Base-by-base conservation (phyloP, 2,113 vertebrate species). In the Leptosomus discolor region DNA sequence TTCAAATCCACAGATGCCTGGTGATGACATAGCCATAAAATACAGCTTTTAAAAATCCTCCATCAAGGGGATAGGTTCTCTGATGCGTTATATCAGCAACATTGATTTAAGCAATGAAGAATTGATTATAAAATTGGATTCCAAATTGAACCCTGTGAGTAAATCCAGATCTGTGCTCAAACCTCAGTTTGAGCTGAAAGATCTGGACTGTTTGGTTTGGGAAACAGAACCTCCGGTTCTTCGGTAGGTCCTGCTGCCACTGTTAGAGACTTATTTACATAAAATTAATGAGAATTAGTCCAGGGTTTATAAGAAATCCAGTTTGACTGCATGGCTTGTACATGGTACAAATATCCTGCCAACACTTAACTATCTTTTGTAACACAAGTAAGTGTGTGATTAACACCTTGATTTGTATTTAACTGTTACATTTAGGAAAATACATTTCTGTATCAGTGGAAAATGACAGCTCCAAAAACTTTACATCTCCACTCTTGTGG, bases 31-130 rank as follows among this genome's bases (percentile, higher is more conserved):
- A 90, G 74, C 80, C 57, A 41, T 95, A 94, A 97, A 94, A 94
- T 69, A 85, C 57, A 92, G 92, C 92, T 92, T 95, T 95, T 82
- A 81, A 92, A 96, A 94, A 58, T 92, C 70, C 63, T 76, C 21
- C 75, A 73, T 92, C 78, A 69, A 93, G 89, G 54, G 45, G 77
- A 54, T 75, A 82, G 67, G 64, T 96, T 95, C 65, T 95, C 92
- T 91, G 86, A 64, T 92, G 89, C 70, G n/a, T 92, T 95, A 43
- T 95, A 96, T 94, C 84, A 85, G 68, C 81, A 92, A 29, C 93
- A 95, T 90, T 91, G 92, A 95, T 94, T 97, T 92, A 82, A 96
- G 90, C 87, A 94, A 90, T 65, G 91, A 94, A 97, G 65, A 95
- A 95, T 88, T 94, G 92, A 97, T 95, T 88, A 83, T 69, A 85